Evolutionary conservation across 2,888 invertebrate genomes (phyloP), one percentile per base, ranked within the genome.

Genomic region (Anaspis maculata): DNA sequence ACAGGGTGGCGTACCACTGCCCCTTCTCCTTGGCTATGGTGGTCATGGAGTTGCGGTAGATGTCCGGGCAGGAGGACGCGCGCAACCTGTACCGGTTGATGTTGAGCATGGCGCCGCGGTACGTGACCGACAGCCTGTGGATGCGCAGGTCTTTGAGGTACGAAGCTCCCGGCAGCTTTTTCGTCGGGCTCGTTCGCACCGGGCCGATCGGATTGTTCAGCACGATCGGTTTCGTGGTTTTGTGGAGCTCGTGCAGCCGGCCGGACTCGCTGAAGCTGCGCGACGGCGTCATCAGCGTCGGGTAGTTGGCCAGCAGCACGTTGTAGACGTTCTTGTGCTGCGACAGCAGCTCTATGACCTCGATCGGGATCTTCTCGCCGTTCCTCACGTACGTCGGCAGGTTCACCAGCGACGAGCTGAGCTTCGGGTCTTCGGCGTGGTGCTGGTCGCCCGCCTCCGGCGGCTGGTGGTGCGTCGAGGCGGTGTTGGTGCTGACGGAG

Each of bases 51-150:
- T 86, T 86, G 45, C 85, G 71, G 60, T 85, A 87, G 56, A 92
- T 87, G 62, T 92, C 89, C 1, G 92, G 91, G 57, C 91, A 91
- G 35, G 90, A 90, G 7, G 85, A 87, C 0, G 90, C 88, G 41
- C 86, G 70, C 29, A 88, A 69, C 27, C 85, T 70, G 62, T 87
- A 87, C 28, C 85, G 68, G 54, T 79, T 84, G 51, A 88, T 83
- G 59, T 87, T 86, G 35, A 88, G 66, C 83, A 88, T 87, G 1
- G 88, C 88, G 13, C 87, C 87, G 41, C 88, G 71, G 55, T 88
- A 87, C 2, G 87, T 87, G 32, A 89, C 68, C 25, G 85, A 85
- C 53, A 84, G 78, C 32, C 86, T 68, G 52, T 86, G 85, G 42
- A 86, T 71, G 35, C 82, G 65, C 43, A 86, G 61, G 57, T 86